phyloP scores from a whole-genome alignment of 2,797 vertebrate species.

The Tokudaia tokunoshimensis region DNA sequence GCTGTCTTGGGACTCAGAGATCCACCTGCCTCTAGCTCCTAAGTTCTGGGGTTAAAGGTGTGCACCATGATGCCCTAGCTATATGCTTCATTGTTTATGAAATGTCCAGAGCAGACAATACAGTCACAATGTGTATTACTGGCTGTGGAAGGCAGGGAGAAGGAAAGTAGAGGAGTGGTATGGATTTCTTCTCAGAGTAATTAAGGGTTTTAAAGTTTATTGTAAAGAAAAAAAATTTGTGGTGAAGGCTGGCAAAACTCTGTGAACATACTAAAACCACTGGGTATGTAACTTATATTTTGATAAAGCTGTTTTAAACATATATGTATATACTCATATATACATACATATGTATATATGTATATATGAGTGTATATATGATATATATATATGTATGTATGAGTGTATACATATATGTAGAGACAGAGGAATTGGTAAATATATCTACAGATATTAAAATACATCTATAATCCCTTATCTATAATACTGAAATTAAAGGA shows the following conservation, averaged over 20 bases:
- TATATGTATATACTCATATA: too few relatives aligned
- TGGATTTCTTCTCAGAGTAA: background rate
- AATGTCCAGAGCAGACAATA: background rate
- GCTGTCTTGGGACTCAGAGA: background rate
- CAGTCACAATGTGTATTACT: background rate
- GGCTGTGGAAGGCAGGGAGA: background rate
- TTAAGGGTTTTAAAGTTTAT: background rate
- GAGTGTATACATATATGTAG: background rate
- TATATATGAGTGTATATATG: background rate
- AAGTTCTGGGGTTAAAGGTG: background rate
- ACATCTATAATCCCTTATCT: background rate
- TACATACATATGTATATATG: background rate
- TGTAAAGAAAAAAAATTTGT: background rate
- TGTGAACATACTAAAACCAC: background rate
- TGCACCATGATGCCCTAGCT: background rate
- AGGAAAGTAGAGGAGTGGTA: background rate
- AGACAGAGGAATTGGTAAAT: background rate
- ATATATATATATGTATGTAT: background rate
- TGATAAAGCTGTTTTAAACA: background rate
- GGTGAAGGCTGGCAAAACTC: background rate
- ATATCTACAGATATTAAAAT: background rate
- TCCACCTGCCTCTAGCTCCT: background rate
- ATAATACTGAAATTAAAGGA: background rate
- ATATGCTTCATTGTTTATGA: background rate
- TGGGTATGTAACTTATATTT: background rate